These are phyloP conservation scores for Ceratosolen fusciceps DNA, from an alignment of 1,140 invertebrate species.

Conservation along the genomic window DNA sequence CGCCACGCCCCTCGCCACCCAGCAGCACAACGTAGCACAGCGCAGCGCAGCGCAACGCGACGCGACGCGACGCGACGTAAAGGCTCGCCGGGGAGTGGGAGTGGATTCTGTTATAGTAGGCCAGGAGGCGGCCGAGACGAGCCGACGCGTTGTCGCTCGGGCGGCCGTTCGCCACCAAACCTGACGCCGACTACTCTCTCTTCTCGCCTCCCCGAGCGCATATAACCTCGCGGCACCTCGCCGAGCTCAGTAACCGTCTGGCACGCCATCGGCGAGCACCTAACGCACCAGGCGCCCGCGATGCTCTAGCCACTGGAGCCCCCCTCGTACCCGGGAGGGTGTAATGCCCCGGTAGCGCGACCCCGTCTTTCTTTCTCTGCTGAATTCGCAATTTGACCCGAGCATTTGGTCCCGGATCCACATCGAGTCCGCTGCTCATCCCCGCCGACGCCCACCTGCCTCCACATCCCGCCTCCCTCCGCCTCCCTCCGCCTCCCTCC, in stretches of 20 bases:
- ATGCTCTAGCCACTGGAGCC: background rate
- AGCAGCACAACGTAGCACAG: too few relatives aligned
- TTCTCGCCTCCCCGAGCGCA: background rate
- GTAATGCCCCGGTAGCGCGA: too few relatives aligned
- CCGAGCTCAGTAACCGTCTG: conserved; percentile 20
- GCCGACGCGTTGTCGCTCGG: conserved; percentile 46
- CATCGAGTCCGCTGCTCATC: too few relatives aligned
- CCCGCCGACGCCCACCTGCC: too few relatives aligned
- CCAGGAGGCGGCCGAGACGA: conserved; percentile 64
- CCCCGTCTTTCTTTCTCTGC: background rate
- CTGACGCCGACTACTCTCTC: background rate
- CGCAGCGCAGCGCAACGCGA: too few relatives aligned
- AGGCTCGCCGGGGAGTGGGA: conserved; percentile 62
- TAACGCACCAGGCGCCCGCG: background rate
- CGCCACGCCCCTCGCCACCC: too few relatives aligned
- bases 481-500: too few relatives aligned
- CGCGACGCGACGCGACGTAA: too few relatives aligned
- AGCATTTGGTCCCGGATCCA: too few relatives aligned
- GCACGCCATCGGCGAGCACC: conserved; percentile 25
- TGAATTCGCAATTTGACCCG: too few relatives aligned
- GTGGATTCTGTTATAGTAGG: conserved; percentile 73
- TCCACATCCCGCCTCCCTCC: too few relatives aligned
- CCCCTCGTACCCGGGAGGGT: too few relatives aligned
- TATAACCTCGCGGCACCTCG: background rate
- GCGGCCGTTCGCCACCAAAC: conserved; percentile 33